Conservation (phyloP, 2,888 invertebrate genomes). For the Tenthredo scrophulariae region DNA sequence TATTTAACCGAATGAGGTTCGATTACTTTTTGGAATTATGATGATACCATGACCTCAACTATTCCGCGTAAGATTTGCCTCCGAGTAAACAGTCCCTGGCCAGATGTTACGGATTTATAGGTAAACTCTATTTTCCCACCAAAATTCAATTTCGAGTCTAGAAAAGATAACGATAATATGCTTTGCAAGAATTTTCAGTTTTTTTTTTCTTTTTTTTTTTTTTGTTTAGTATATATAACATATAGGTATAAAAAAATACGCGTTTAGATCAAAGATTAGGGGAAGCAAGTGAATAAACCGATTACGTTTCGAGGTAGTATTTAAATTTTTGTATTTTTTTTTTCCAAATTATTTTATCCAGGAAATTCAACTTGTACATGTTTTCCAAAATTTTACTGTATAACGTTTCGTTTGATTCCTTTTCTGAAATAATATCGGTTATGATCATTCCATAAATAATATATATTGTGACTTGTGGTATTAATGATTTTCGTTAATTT, state of each 20-base stretch:
- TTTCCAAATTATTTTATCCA: background rate
- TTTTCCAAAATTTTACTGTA: background rate
- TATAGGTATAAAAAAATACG: background rate
- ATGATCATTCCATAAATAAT: background rate
- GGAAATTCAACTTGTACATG: background rate
- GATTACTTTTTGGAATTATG: slow-evolving; percentile 3
- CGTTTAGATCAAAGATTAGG: background rate
- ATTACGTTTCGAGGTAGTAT: background rate
- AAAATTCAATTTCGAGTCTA: background rate
- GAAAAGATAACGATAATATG: background rate
- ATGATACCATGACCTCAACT: slow-evolving; percentile 1
- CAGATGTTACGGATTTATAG: slow-evolving; percentile 36
- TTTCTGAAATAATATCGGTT: background rate
- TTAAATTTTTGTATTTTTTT: background rate
- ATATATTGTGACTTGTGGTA: background rate
- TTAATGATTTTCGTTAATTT: background rate
- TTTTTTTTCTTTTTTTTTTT: background rate
- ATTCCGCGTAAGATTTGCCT: slow-evolving; percentile 21
- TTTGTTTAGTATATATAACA: background rate
- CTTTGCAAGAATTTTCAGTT: background rate
- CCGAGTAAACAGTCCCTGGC: slow-evolving; percentile 21
- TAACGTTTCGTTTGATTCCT: no score
- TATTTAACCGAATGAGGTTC: background rate
- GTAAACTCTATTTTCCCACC: slow-evolving; percentile 1
- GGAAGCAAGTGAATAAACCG: background rate